These are phyloP conservation scores for Engraulis encrasicolus DNA, from an alignment of 2,113 vertebrate genomes.

Conservation along the genomic window DNA sequence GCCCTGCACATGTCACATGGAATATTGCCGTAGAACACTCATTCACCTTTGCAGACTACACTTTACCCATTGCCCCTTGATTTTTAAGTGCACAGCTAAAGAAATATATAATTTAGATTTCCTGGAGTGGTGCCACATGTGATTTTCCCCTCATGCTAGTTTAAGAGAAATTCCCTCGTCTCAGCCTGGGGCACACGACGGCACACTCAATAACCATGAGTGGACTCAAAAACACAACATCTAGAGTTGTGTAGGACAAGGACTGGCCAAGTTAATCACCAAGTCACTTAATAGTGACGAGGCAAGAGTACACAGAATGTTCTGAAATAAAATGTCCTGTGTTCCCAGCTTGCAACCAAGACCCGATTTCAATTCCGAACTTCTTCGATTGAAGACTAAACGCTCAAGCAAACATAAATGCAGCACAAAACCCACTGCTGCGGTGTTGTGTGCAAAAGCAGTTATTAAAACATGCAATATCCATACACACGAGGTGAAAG, in stretches of 20 bases:
- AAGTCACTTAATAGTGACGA: not conserved
- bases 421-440: not conserved
- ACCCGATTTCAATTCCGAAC: not conserved
- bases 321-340: not conserved
- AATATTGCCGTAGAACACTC: constrained; percentile 42
- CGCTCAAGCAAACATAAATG: not conserved
- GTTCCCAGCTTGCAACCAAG: not conserved
- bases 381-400: not conserved
- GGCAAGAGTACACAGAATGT: not conserved
- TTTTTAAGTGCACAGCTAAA: constrained; percentile 43
- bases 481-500: constrained; percentile 48
- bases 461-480: constrained; percentile 30
- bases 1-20: constrained; percentile 38
- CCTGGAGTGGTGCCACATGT: constrained; percentile 39
- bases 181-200: constrained; percentile 29
- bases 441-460: not conserved
- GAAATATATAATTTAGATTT: constrained; percentile 61
- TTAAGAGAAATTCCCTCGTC: constrained; percentile 32
- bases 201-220: not conserved
- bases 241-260: not conserved
- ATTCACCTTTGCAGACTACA: constrained; percentile 34
- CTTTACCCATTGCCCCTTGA: constrained; percentile 68
- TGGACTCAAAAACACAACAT: not conserved
- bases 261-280: not conserved
- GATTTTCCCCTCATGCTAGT: constrained; percentile 34